Evolutionary conservation across 2,888 invertebrate genomes (phyloP).

Genomic region (Troglohyphantes excavatus): DNA sequence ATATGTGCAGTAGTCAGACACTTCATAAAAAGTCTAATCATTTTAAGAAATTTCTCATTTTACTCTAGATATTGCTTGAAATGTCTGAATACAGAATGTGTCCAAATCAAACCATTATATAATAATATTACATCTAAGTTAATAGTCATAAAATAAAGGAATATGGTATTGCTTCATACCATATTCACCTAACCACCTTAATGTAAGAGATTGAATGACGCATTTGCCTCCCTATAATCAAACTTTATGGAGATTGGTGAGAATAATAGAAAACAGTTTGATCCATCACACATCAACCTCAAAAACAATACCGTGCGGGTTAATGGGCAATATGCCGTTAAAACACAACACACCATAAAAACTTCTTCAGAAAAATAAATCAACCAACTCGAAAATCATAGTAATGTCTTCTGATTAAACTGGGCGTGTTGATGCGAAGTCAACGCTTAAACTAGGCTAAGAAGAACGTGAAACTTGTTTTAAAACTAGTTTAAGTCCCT

Average conservation of each 20-base stretch:
- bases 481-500: slow-evolving; percentile 30
- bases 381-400: not conserved
- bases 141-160: too few relatives aligned
- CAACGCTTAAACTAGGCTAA: slow-evolving; percentile 46
- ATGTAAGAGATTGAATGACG: not conserved
- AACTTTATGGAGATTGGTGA: slow-evolving; percentile 10
- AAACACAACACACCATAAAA: not conserved
- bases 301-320: not conserved
- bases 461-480: slow-evolving; percentile 32
- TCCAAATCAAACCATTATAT: too few relatives aligned
- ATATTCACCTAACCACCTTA: not conserved
- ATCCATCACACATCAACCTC: not conserved
- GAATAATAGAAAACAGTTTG: not conserved
- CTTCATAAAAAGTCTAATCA: too few relatives aligned
- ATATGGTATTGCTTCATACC: too few relatives aligned
- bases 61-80: too few relatives aligned
- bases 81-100: too few relatives aligned
- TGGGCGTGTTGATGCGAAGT: slow-evolving; percentile 30
- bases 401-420: slow-evolving; percentile 8
- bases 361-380: too few relatives aligned
- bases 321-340: slow-evolving; percentile 2
- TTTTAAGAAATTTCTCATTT: too few relatives aligned
- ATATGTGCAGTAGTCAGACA: too few relatives aligned
- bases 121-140: too few relatives aligned
- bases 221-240: not conserved